Base-by-base conservation (phyloP, 2,797 vertebrate species). In the Silurus aristotelis region DNA sequence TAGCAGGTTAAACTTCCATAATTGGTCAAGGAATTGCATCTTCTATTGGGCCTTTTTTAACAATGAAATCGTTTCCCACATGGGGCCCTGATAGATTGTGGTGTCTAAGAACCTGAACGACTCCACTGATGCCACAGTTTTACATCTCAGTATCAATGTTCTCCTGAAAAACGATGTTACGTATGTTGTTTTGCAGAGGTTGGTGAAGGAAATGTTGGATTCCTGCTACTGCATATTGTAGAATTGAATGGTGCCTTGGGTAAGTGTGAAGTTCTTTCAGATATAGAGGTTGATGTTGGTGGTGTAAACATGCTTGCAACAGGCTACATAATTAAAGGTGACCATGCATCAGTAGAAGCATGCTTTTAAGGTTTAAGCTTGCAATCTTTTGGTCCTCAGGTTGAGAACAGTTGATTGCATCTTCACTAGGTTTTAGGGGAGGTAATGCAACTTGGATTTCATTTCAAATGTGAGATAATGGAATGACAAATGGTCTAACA, bases 401-500 rank as follows among this genome's bases (percentile, higher is more conserved):
- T 38, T 38, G 38, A 8, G 20, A 79, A 46, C 10, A 63, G 63
- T 4, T 43, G 58, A 15, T 20, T 79, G 1, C 27, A 20, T 63
- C 19, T 8, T 78, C 46, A 43, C 20, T 38, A 78, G 56, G 25
- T 38, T 60, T 31, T 17, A 31, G 55, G 17, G 9, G 8, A 58
- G 17, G 3, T 31, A 27, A 19, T 31, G 55, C 55, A 31, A 61
- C 27, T 22, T 78, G 20, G 13, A 46, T 79, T 46, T 63, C 17
- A 22, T 31, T 55, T 67, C 67, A 81, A 67, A n/a, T n/a, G 55
- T 56, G n/a, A 12, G 67, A 55, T 68, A 81, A 81, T 67, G 55
- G n/a, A 27, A 55, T 68, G 64, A 68, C 68, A 81, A 68, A 81
- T 68, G 15, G 64, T 81, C 80, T 81, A 25, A 56, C 55, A 68